Base-by-base conservation (phyloP, 2,797 vertebrate genomes). In the Acomys russatus region DNA sequence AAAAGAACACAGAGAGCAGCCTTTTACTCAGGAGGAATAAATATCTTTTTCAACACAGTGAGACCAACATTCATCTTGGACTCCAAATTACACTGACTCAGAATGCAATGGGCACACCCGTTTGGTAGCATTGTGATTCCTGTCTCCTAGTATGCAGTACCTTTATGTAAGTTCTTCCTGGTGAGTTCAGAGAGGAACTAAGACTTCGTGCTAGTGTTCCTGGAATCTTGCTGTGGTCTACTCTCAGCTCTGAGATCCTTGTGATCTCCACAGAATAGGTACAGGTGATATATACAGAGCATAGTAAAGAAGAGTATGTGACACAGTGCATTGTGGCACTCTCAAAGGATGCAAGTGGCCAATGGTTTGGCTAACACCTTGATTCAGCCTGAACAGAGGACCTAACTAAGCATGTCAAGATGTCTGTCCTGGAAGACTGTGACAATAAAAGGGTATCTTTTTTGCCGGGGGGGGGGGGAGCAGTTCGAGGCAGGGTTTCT, bases 1-100 rank as follows among this genome's bases (percentile, higher is more conserved):
- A 59, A 59, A 73, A 73, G 85, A 88, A 88, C 87, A 82, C 56
- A 90, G 70, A 83, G 23, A 70, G 33, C 23, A 63, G 22, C 33
- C 59, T 23, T 91, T 95, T 38, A 90, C 7, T 89, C 18, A 30
- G 20, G 54, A 95, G 79, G 83, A 96, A 82, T 51, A 61, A 92
- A 28, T 23, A 3, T 51, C 11, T 73, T 82, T 92, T 73, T 35
- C 70, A 63, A 92, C 35, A 74, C 33, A 28, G 33, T 15, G 59
- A 73, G 17, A 88, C 54, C 12, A 30, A 35, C 54, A 49, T 92
- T 82, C n/a, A 44, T 92, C 54, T 38, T 51, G 56, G 33, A 78
- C 44, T 4, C 56, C 28, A n/a, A 82, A 71, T 94, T 77, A 44
- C 74, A 44, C 20, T 61, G 2, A 64, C 38, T 88, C 87, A 63